Conservation (phyloP, 2,797 vertebrate species). For the Gambusia yucatana region DNA sequence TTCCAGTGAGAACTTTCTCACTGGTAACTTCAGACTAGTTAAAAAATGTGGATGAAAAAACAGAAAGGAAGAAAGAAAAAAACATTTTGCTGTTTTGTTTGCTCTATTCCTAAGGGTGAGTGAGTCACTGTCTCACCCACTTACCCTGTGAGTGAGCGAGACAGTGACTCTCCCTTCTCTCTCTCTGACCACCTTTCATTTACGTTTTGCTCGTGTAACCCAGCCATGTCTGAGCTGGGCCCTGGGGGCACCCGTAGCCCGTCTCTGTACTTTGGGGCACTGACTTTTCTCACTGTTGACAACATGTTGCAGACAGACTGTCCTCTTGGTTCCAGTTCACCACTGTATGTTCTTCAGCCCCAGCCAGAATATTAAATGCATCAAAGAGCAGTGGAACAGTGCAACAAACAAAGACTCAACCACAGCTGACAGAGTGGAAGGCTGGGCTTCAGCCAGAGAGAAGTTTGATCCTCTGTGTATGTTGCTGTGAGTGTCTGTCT, state of each 20-base stretch:
- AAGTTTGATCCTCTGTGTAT: conserved; percentile 76
- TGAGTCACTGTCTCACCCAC: conserved; percentile 20
- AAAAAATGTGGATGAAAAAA: conserved; percentile 5
- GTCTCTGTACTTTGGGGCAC: conserved; percentile 32
- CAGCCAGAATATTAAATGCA: conserved; percentile 78
- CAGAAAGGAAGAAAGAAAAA: no score
- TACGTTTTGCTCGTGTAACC: conserved; percentile 43
- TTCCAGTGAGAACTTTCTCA: conserved; percentile 42
- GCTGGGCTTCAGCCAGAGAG: conserved; percentile 72
- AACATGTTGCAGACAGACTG: conserved; percentile 81
- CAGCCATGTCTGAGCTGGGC: conserved; percentile 37
- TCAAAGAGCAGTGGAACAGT: conserved; percentile 78
- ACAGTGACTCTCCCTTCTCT: conserved; percentile 6
- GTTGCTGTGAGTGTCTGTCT: conserved; percentile 53
- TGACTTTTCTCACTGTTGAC: conserved; percentile 53
- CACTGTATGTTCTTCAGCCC: conserved; percentile 72
- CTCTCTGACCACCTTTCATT: conserved; percentile 42
- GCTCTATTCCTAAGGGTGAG: conserved; percentile 2
- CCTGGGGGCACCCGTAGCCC: conserved; percentile 40
- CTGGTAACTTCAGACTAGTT: conserved; percentile 35
- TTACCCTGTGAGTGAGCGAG: background rate
- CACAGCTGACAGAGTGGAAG: conserved; percentile 78
- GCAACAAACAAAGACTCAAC: conserved; percentile 81
- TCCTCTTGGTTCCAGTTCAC: conserved; percentile 71
- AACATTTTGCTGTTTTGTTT: conserved; percentile 14